Conservation (phyloP, 2,888 invertebrate genomes). For the Ectemnius continuus region DNA sequence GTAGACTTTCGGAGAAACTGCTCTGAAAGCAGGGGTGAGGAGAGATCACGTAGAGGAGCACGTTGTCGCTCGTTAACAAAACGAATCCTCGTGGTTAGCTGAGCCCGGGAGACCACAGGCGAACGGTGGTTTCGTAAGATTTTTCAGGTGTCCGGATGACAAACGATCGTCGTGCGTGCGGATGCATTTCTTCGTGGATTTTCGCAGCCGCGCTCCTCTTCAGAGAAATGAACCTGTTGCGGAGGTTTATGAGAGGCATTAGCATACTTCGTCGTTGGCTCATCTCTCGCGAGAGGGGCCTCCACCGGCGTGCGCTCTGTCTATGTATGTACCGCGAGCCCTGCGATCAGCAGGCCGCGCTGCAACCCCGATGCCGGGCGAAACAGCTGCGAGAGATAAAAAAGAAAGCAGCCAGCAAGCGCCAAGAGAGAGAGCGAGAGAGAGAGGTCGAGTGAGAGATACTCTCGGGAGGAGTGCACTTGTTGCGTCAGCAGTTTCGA, state of each 20-base stretch:
- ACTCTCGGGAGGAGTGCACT: constrained; percentile 57
- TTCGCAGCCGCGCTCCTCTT: constrained; percentile 60
- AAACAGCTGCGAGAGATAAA: constrained; percentile 46
- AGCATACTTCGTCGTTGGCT: constrained; percentile 72
- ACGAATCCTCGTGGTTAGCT: constrained; percentile 31
- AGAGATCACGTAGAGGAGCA: constrained; percentile 9
- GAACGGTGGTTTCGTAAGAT: constrained; percentile 60
- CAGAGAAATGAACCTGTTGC: constrained; percentile 76
- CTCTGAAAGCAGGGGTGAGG: not conserved
- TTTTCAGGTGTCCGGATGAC: constrained; percentile 70
- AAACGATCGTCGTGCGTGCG: constrained; percentile 64
- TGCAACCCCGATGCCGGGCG: constrained; percentile 31
- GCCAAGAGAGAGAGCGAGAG: not conserved
- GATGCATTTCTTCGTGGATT: constrained; percentile 70
- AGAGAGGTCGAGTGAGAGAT: not conserved
- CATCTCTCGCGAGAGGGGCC: constrained; percentile 37
- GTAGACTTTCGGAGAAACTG: not conserved
- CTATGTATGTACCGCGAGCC: constrained; percentile 37
- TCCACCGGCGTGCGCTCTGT: constrained; percentile 28
- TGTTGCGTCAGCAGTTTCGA: constrained; percentile 63
- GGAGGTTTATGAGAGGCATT: constrained; percentile 74
- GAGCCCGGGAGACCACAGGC: constrained; percentile 56
- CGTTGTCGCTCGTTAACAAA: constrained; percentile 58
- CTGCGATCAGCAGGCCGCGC: constrained; percentile 27
- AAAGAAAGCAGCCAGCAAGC: constrained; percentile 27